A percentile compares a stretch with the other conserved stretches of the same genome.
Evolutionary conservation across 2,888 invertebrate genomes (phyloP).

Genomic region (Anarsia innoxiella): DNA sequence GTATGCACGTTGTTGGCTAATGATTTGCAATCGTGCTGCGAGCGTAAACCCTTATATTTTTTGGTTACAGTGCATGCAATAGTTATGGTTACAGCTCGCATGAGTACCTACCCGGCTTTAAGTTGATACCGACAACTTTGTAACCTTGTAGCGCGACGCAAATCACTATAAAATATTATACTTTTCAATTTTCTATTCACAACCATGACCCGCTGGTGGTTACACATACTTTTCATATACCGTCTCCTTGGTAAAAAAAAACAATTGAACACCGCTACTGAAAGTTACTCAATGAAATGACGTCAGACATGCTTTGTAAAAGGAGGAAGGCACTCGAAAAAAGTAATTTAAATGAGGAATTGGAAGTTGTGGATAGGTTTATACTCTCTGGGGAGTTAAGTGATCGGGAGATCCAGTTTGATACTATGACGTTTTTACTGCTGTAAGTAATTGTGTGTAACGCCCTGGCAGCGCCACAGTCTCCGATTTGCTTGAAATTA

Average conservation of each 20-base stretch:
- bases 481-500: too few species aligned
- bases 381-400: conserved; percentile 39
- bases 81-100: too few species aligned
- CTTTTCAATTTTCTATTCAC: conserved; percentile 1
- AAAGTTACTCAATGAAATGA: conserved; percentile 31
- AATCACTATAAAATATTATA: too few species aligned
- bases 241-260: conserved; percentile 35
- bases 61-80: too few species aligned
- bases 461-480: too few species aligned
- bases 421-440: conserved; percentile 47
- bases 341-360: conserved; percentile 19
- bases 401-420: conserved; percentile 39
- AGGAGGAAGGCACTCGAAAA: conserved; percentile 27
- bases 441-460: too few species aligned
- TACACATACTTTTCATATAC: conserved; percentile 43
- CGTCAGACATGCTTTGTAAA: conserved; percentile 34
- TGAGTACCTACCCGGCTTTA: too few species aligned
- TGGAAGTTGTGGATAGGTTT: conserved; percentile 45
- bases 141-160: too few species aligned
- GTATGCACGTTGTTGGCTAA: too few species aligned
- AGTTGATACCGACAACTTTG: too few species aligned
- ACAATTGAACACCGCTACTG: conserved; percentile 25
- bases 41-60: too few species aligned
- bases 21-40: too few species aligned
- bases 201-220: conserved; percentile 54